Conservation (phyloP, 53 echinoderm and acorn worm genomes). For the Patiria pectinifera region DNA sequence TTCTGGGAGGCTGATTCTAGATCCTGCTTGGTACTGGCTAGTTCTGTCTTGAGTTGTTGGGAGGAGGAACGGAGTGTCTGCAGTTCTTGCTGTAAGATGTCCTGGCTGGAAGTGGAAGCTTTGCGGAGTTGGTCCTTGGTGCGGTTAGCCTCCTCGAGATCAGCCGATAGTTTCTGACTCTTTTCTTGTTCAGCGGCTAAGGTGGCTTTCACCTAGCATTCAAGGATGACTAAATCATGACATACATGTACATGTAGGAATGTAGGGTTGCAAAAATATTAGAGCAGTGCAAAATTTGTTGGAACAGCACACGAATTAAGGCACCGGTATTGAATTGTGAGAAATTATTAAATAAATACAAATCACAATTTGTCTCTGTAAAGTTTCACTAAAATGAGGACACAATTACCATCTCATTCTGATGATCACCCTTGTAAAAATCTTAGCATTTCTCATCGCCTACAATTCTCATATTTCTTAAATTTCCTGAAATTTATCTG, state of each 20-base stretch:
- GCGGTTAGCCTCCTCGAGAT: slow-evolving; percentile 72
- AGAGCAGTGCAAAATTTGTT: background rate
- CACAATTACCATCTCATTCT: too few relatives aligned
- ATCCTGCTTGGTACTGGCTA: slow-evolving; percentile 61
- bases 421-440: background rate
- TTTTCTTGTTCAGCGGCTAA: slow-evolving; percentile 65
- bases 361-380: too few relatives aligned
- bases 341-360: too few relatives aligned
- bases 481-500: background rate
- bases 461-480: background rate
- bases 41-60: slow-evolving; percentile 43
- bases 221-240: slow-evolving; percentile 33
- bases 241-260: background rate
- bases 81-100: slow-evolving; percentile 42
- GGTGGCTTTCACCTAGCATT: slow-evolving; percentile 70
- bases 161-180: slow-evolving; percentile 67
- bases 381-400: too few relatives aligned
- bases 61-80: slow-evolving; percentile 25
- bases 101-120: slow-evolving; percentile 30
- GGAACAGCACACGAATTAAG: too few relatives aligned
- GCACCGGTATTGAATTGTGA: too few relatives aligned
- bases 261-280: background rate
- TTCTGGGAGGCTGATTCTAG: slow-evolving; percentile 53
- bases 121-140: slow-evolving; percentile 57
- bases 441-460: background rate